Percentiles rank a stretch among this genome's conserved stretches.
These are phyloP conservation scores for Rhadina sibilatrix DNA, from an alignment of 2,113 vertebrate genomes.

Conservation along the genomic window DNA sequence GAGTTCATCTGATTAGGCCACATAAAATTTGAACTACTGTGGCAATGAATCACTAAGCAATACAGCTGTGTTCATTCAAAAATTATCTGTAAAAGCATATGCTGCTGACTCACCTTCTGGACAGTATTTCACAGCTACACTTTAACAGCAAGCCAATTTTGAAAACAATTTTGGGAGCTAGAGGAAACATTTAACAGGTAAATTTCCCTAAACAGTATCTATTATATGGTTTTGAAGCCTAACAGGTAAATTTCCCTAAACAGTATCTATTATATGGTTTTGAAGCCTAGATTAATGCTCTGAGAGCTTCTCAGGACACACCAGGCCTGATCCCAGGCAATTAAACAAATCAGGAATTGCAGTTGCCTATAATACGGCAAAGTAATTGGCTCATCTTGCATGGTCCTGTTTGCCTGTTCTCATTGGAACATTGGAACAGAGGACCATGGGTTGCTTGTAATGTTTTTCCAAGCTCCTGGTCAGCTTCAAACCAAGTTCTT, in stretches of 20 bases:
- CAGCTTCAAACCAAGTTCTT: background rate
- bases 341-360: background rate
- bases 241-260: background rate
- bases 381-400: background rate
- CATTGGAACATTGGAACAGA: background rate
- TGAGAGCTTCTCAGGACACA: background rate
- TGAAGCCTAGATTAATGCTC: background rate
- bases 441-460: background rate
- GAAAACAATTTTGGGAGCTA: background rate
- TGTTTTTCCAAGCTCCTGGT: background rate
- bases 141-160: background rate
- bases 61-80: background rate
- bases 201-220: background rate
- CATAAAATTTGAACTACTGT: background rate
- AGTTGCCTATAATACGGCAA: background rate
- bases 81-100: background rate
- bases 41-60: background rate
- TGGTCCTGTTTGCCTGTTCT: background rate
- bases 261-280: background rate
- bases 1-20: background rate
- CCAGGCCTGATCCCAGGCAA: background rate
- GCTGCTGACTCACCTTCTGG: background rate
- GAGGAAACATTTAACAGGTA: background rate
- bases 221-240: background rate
- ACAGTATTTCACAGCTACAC: background rate